Evolutionary conservation across 2,888 invertebrate species (phyloP).

Genomic region (Idaea aversata): DNA sequence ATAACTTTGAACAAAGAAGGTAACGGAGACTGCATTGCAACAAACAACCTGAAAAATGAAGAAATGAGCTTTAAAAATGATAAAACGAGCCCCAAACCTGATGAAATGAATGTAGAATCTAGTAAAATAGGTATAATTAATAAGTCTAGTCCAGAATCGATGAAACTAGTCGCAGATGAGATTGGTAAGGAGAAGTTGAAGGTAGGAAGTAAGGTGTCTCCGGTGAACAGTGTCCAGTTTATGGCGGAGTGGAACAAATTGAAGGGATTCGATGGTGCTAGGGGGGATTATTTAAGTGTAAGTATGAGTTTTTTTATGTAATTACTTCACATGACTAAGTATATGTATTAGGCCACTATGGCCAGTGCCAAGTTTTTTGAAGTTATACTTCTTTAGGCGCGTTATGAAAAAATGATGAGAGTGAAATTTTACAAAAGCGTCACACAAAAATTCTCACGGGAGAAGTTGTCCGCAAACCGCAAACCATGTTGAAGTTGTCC

Average conservation of each 20-base stretch:
- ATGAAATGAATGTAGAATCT: constrained; percentile 2
- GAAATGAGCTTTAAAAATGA: neutral
- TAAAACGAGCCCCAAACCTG: neutral
- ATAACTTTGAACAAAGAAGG: constrained; percentile 17
- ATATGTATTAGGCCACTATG: too few relatives aligned
- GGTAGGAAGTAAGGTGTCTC: constrained; percentile 51
- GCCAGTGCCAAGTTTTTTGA: too few relatives aligned
- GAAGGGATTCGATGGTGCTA: constrained; percentile 66
- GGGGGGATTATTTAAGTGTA: constrained; percentile 82
- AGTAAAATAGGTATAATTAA: neutral
- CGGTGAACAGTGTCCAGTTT: constrained; percentile 84
- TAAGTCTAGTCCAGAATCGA: constrained; percentile 44
- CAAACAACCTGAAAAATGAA: constrained; percentile 1
- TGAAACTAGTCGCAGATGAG: constrained; percentile 44
- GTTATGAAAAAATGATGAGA: too few relatives aligned
- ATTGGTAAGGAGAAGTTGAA: constrained; percentile 38
- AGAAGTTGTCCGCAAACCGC: too few relatives aligned
- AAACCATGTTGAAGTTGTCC: too few relatives aligned
- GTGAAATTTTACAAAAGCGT: too few relatives aligned
- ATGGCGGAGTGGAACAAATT: constrained; percentile 82
- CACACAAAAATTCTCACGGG: too few relatives aligned
- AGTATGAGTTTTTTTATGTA: constrained; percentile 35
- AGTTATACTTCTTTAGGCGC: too few relatives aligned
- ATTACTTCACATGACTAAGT: neutral
- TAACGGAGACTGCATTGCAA: constrained; percentile 20